Conservation (phyloP, 35 echinoderm and acorn worm species). For the Strongylocentrotus purpuratus region DNA sequence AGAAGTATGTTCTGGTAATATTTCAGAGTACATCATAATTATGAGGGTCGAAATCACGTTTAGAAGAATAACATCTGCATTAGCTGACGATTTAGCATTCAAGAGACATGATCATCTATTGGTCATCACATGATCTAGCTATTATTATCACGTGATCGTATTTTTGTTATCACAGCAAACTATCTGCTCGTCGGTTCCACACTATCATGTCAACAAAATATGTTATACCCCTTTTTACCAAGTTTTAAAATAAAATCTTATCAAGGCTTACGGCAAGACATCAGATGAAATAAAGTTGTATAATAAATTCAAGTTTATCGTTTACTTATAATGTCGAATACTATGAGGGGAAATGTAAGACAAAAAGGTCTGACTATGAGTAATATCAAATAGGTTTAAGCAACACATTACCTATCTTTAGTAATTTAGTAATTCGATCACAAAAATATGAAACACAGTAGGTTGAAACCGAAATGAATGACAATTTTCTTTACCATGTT, state of each 20-base stretch:
- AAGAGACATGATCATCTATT: background rate
- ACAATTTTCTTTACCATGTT: too few species aligned
- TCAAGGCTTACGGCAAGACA: background rate
- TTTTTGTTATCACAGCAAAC: background rate
- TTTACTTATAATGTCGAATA: background rate
- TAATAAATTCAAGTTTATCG: background rate
- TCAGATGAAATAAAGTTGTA: background rate
- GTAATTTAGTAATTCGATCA: too few species aligned
- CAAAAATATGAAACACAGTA: too few species aligned
- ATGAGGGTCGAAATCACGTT: background rate
- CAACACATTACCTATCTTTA: background rate
- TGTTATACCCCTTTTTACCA: background rate
- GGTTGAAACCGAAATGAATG: too few species aligned
- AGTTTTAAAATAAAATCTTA: background rate
- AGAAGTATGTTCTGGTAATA: constrained; percentile 1
- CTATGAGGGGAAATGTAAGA: background rate
- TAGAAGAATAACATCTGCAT: background rate
- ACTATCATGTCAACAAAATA: background rate
- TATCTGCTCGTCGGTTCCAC: background rate
- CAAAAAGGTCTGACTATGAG: background rate
- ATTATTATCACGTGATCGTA: too few species aligned
- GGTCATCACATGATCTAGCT: too few species aligned
- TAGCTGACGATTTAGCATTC: background rate
- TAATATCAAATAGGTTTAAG: background rate
- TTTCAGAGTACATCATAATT: background rate